Evolutionary conservation across 2,113 vertebrate species (phyloP).

Genomic region (Panthera uncia): DNA sequence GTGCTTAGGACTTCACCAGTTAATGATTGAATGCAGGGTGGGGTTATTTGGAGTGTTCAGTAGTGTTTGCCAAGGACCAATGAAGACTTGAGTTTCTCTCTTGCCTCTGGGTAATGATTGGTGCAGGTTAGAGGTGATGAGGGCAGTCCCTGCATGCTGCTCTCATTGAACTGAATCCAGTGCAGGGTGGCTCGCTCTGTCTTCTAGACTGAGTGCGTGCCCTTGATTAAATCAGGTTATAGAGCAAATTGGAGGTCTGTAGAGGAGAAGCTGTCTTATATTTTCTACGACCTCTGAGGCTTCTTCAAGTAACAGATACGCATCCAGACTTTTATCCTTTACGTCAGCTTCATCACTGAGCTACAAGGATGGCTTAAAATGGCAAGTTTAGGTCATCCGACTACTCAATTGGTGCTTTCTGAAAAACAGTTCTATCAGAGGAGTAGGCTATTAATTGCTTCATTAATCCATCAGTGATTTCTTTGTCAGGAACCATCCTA

Average conservation of each 20-base stretch:
- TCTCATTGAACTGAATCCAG: not conserved
- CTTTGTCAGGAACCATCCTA: not conserved
- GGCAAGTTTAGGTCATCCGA: not conserved
- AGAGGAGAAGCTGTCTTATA: not conserved
- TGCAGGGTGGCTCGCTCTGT: not conserved
- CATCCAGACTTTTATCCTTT: not conserved
- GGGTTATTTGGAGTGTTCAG: not conserved
- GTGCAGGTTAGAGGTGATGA: not conserved
- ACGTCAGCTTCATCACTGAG: not conserved
- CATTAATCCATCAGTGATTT: not conserved
- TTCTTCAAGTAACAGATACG: not conserved
- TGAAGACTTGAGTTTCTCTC: not conserved
- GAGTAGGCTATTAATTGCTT: not conserved
- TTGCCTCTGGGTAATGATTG: not conserved
- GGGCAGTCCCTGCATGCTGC: not conserved
- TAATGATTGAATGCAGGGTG: not conserved
- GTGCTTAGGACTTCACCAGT: not conserved
- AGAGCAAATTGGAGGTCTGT: not conserved
- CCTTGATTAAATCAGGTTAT: not conserved
- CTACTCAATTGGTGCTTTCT: not conserved
- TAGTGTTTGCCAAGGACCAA: not conserved
- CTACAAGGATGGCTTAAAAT: not conserved
- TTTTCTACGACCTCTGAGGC: not conserved
- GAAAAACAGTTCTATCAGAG: not conserved
- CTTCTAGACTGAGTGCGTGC: not conserved